Conservation (phyloP, 92 coral and sea anemone genomes). For the Epizoanthus rinbou region DNA sequence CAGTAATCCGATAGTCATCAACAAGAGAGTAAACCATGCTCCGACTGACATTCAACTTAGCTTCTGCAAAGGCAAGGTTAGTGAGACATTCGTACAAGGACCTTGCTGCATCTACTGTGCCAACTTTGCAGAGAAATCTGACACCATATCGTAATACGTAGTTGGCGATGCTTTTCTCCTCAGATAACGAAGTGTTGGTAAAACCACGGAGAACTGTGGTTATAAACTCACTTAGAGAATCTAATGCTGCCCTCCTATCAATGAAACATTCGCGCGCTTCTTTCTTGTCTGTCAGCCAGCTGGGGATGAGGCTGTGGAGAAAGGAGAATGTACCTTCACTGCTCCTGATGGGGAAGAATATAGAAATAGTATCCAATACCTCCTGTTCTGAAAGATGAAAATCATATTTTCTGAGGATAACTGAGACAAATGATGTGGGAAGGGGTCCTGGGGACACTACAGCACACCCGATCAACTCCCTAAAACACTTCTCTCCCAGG, state of each 20-base stretch:
- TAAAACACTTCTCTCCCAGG: slow-evolving; percentile 24
- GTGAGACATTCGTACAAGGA: slow-evolving; percentile 21
- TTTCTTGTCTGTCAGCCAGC: slow-evolving; percentile 26
- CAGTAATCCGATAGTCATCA: slow-evolving; percentile 1
- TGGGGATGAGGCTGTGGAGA: slow-evolving; percentile 45
- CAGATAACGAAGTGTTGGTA: background rate
- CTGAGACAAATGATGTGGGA: slow-evolving; percentile 27
- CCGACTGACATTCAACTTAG: background rate
- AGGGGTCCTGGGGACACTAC: slow-evolving; percentile 45
- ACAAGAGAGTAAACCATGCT: slow-evolving; percentile 3
- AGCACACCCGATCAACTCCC: slow-evolving; percentile 42
- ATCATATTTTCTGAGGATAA: background rate
- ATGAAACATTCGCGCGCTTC: slow-evolving; percentile 16
- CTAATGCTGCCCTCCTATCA: slow-evolving; percentile 7
- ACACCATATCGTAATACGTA: slow-evolving; percentile 4
- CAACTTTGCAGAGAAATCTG: background rate
- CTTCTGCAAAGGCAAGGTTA: slow-evolving; percentile 23
- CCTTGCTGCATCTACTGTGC: background rate
- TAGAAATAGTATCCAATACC: slow-evolving; percentile 12
- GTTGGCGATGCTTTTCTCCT: background rate
- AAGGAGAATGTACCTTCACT: slow-evolving; percentile 30
- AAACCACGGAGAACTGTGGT: slow-evolving; percentile 3
- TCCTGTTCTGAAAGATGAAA: background rate
- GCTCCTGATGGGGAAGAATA: slow-evolving; percentile 18
- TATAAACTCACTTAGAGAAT: slow-evolving; percentile 11